phyloP scores from a whole-genome alignment of 1,140 invertebrate genomes.

The Manduca sexta region DNA sequence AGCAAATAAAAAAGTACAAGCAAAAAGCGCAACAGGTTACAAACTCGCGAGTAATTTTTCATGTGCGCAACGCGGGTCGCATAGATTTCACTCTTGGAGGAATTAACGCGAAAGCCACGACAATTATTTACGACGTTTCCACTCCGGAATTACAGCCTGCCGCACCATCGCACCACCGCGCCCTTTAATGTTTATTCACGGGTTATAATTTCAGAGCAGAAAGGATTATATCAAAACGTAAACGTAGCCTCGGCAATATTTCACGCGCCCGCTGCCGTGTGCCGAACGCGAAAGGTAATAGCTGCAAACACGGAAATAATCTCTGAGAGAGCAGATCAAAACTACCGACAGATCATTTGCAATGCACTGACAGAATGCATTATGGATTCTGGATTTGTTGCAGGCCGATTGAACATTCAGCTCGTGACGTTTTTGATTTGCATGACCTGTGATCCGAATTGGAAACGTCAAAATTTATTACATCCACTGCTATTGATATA shows the following conservation, averaged over 20 bases:
- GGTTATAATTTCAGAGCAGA: conserved; percentile 45
- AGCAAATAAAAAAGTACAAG: background rate
- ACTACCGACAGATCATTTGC: conserved; percentile 25
- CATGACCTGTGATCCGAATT: conserved; percentile 2
- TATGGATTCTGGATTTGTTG: conserved; percentile 14
- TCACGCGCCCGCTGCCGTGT: conserved; percentile 34
- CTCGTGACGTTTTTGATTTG: conserved; percentile 2
- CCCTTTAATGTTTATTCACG: conserved; percentile 59
- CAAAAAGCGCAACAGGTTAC: conserved; percentile 38
- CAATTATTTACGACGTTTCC: conserved; percentile 58
- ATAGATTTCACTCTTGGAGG: conserved; percentile 50
- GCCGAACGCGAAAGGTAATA: conserved; percentile 50
- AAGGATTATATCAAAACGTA: conserved; percentile 55
- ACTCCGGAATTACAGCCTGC: conserved; percentile 39
- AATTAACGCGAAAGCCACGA: conserved; percentile 52
- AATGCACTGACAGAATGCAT: conserved; percentile 48
- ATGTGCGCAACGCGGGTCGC: conserved; percentile 29
- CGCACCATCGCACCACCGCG: conserved; percentile 15
- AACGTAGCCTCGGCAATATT: conserved; percentile 43
- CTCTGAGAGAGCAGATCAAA: conserved; percentile 24
- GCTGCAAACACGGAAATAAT: conserved; percentile 52
- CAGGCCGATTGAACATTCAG: conserved; percentile 2
- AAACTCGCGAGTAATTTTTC: conserved; percentile 22
- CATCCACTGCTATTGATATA: background rate
- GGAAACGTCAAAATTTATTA: background rate